phyloP scores from a whole-genome alignment of 1,140 invertebrate species.

The Oreohelix idahoensis region DNA sequence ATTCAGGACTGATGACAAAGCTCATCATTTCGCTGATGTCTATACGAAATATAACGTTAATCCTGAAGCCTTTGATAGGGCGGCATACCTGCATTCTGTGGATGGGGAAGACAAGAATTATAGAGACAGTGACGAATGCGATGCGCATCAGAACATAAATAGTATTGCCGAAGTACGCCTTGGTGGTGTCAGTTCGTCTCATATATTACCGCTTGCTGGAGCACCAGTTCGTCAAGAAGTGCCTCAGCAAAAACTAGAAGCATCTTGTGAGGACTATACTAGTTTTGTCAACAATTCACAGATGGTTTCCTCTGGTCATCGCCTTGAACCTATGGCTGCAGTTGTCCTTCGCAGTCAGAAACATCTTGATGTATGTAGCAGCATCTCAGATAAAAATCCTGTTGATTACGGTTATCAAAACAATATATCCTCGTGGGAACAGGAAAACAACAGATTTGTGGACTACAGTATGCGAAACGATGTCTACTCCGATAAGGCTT shows the following conservation, averaged over 20 bases:
- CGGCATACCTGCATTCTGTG: background rate
- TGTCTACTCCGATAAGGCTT: background rate
- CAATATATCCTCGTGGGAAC: slow-evolving; percentile 7
- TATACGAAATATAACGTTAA: background rate
- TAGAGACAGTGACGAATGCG: background rate
- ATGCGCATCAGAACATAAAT: background rate
- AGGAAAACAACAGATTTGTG: slow-evolving; percentile 22
- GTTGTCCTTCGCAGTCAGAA: background rate
- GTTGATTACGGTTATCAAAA: slow-evolving; percentile 1
- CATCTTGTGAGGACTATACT: background rate
- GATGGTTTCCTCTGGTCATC: background rate
- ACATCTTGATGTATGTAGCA: background rate
- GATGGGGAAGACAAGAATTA: background rate
- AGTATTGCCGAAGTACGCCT: background rate
- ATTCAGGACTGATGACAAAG: background rate
- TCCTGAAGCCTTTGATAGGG: background rate
- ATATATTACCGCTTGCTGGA: background rate
- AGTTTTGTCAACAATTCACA: background rate
- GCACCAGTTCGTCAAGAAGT: background rate
- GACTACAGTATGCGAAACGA: slow-evolving; percentile 8
- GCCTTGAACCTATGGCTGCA: background rate
- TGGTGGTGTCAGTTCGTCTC: background rate
- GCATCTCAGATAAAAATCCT: background rate
- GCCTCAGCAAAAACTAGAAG: background rate
- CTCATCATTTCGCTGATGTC: background rate